phyloP scores from a whole-genome alignment of 1,140 invertebrate genomes.

The Drosophila sturtevanti region DNA sequence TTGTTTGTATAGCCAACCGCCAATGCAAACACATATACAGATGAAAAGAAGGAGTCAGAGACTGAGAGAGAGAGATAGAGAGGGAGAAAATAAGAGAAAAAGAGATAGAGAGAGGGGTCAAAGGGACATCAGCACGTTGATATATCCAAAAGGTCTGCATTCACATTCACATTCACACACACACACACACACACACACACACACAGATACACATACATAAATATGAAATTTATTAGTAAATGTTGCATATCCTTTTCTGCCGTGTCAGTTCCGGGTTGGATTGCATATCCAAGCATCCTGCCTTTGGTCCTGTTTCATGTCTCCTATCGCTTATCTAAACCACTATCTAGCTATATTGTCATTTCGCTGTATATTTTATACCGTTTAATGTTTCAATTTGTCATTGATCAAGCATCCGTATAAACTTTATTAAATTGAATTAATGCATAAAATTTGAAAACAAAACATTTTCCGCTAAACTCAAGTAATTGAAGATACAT shows the following conservation, averaged over 20 bases:
- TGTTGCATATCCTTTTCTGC: slow-evolving; percentile 78
- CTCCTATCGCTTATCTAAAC: background rate
- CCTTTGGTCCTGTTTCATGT: background rate
- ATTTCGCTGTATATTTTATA: background rate
- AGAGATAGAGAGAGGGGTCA: background rate
- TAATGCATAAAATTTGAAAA: background rate
- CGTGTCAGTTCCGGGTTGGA: slow-evolving; percentile 73
- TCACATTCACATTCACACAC: slow-evolving; percentile 14
- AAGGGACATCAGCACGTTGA: background rate
- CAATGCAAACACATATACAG: slow-evolving; percentile 40
- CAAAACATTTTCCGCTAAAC: too few relatives aligned
- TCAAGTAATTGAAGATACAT: too few relatives aligned
- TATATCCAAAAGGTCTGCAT: slow-evolving; percentile 1
- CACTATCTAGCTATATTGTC: background rate
- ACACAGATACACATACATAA: slow-evolving; percentile 52
- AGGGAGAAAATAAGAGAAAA: too few relatives aligned
- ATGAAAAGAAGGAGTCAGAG: background rate
- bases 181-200: background rate
- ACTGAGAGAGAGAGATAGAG: background rate
- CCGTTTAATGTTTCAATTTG: slow-evolving; percentile 1
- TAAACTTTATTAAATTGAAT: background rate
- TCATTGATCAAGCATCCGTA: background rate
- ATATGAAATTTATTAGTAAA: slow-evolving; percentile 80
- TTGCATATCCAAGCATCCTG: slow-evolving; percentile 37
- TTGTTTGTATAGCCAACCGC: slow-evolving; percentile 66